Evolutionary conservation across 92 coral and sea anemone species (phyloP).

Genomic region (Muricea muricata): DNA sequence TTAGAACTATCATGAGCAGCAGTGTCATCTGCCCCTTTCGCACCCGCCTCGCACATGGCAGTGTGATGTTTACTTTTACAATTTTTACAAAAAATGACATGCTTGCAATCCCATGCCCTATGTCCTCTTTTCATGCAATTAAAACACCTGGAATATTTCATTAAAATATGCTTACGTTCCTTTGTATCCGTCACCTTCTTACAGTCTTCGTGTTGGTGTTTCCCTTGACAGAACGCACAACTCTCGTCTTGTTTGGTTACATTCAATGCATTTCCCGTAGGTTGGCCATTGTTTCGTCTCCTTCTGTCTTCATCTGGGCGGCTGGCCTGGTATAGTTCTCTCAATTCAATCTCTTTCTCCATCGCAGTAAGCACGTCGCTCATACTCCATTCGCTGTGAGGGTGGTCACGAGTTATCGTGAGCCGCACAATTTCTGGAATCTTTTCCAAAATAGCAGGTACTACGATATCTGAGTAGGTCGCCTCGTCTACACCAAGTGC

Average conservation of each 20-base stretch:
- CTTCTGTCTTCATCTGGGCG: too few relatives aligned
- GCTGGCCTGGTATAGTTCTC: constrained; percentile 32
- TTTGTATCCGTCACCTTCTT: neutral
- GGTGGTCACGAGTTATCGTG: constrained; percentile 60
- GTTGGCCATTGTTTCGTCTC: neutral
- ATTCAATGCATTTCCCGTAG: neutral
- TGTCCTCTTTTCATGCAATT: constrained; percentile 45
- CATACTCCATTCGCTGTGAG: constrained; percentile 40
- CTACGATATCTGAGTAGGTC: constrained; percentile 44
- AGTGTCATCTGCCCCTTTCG: constrained; percentile 10
- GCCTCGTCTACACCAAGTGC: constrained; percentile 54
- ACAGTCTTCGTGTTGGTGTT: constrained; percentile 49
- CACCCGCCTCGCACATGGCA: constrained; percentile 19
- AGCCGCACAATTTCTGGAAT: constrained; percentile 42
- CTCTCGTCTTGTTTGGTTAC: neutral
- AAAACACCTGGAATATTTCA: constrained; percentile 52
- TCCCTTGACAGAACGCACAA: constrained; percentile 45
- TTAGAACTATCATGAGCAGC: constrained; percentile 4
- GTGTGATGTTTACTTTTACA: constrained; percentile 55
- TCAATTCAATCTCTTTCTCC: constrained; percentile 21
- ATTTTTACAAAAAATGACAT: constrained; percentile 3
- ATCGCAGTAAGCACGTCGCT: constrained; percentile 22
- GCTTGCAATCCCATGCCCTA: constrained; percentile 28
- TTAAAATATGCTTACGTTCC: constrained; percentile 35
- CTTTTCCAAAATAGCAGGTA: constrained; percentile 44